phyloP scores from a whole-genome alignment of 2,888 invertebrate genomes.

The Dorcus parallelipipedus region DNA sequence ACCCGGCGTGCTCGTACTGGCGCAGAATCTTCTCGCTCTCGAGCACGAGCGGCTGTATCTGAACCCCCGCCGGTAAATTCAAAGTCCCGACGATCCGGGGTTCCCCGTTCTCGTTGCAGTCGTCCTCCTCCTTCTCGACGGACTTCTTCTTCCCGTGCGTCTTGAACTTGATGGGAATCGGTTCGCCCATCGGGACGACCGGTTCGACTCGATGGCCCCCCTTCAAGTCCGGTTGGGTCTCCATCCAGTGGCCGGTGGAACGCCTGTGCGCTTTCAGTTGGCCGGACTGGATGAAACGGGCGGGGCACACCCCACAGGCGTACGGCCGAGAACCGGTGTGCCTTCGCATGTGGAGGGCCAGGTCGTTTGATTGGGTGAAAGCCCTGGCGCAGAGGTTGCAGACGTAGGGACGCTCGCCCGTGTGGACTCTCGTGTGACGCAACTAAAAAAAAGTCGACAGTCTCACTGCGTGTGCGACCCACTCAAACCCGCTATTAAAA shows the following conservation, averaged over 20 bases:
- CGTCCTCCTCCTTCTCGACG: conserved; percentile 17
- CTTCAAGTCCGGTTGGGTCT: conserved; percentile 47
- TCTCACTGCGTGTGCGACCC: no score
- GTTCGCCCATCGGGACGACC: conserved; percentile 43
- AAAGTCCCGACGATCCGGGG: conserved; percentile 17
- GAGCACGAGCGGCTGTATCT: conserved; percentile 35
- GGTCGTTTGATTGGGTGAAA: conserved; percentile 70
- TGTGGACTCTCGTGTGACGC: conserved; percentile 48
- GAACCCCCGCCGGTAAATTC: conserved; percentile 4
- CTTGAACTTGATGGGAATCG: conserved; percentile 46
- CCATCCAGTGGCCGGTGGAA: conserved; percentile 58
- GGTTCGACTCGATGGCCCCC: conserved; percentile 48
- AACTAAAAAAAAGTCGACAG: conserved; percentile 33
- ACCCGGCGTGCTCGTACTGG: conserved; percentile 31
- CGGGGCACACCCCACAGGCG: conserved; percentile 64
- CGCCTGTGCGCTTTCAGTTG: conserved; percentile 61
- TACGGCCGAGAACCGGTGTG: conserved; percentile 69
- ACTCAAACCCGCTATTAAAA: no score
- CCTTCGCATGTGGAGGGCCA: conserved; percentile 65
- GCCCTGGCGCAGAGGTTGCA: conserved; percentile 48
- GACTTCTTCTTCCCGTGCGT: conserved; percentile 36
- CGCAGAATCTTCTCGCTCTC: conserved; percentile 38
- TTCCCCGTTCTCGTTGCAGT: conserved; percentile 14
- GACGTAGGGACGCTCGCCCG: conserved; percentile 49
- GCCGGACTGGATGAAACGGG: conserved; percentile 64